A percentile compares a stretch with the other conserved stretches of the same genome.
Evolutionary conservation across 2,797 vertebrate species (phyloP).

Genomic region (Perodicticus potto): DNA sequence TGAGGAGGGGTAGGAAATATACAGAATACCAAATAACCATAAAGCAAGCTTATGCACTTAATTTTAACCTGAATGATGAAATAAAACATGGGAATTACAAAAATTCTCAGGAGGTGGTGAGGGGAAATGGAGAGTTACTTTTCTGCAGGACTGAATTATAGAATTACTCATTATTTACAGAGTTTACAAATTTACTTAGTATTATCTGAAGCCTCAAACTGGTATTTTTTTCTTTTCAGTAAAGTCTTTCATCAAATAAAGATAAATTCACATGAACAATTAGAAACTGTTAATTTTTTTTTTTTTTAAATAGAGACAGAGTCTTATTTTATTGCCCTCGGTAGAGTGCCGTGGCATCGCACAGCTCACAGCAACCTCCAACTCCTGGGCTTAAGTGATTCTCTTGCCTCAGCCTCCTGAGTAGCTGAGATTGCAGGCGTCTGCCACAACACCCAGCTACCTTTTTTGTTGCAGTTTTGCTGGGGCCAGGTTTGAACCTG

Average conservation of each 20-base stretch:
- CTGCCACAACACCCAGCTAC: too few species aligned
- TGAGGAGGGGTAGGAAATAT: neutral
- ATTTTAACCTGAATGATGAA: slow-evolving; percentile 44
- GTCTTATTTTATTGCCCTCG: too few species aligned
- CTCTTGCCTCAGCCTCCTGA: too few species aligned
- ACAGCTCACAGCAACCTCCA: too few species aligned
- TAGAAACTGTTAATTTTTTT: neutral
- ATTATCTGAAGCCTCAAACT: slow-evolving; percentile 2
- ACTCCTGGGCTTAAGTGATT: too few species aligned
- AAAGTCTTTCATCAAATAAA: slow-evolving; percentile 10
- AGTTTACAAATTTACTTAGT: neutral
- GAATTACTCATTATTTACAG: neutral
- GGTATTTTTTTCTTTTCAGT: neutral
- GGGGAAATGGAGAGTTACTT: slow-evolving; percentile 1
- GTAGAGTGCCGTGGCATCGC: too few species aligned
- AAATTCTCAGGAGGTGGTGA: neutral
- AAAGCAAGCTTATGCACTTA: neutral
- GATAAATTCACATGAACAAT: neutral
- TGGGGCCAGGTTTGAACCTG: too few species aligned
- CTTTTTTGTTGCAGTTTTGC: too few species aligned
- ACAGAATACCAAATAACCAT: neutral
- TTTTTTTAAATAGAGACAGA: too few species aligned
- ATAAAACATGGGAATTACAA: neutral
- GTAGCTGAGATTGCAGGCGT: too few species aligned
- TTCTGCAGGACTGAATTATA: neutral